A percentile compares a stretch with the other conserved stretches of the same genome.
phyloP scores from a whole-genome alignment of 2,113 vertebrate species.

The Oceanites oceanicus region DNA sequence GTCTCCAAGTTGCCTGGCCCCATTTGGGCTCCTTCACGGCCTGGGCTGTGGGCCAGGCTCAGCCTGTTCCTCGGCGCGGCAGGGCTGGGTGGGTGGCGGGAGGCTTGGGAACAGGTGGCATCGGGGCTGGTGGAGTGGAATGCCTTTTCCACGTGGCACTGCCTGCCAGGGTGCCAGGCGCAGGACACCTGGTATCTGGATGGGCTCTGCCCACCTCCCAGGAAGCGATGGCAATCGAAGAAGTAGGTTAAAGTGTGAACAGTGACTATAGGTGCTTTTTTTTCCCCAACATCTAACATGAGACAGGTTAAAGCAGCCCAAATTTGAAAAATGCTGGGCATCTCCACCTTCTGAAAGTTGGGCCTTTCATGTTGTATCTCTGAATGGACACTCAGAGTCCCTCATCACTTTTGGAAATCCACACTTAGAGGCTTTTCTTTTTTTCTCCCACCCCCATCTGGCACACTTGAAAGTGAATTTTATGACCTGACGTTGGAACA shows the following conservation, averaged over 20 bases:
- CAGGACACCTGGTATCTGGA: neutral
- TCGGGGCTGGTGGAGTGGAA: neutral
- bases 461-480: neutral
- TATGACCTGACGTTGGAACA: conserved; percentile 4
- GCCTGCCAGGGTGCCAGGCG: neutral
- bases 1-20: neutral
- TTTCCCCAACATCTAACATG: neutral
- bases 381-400: neutral
- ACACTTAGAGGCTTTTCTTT: neutral
- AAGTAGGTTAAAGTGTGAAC: conserved; percentile 2
- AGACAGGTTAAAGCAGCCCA: neutral
- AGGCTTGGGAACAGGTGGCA: conserved; percentile 26
- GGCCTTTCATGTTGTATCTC: neutral
- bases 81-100: neutral
- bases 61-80: neutral
- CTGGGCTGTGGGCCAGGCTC: conserved; percentile 26
- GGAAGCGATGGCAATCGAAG: neutral
- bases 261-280: neutral
- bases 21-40: neutral
- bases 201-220: neutral
- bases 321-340: neutral
- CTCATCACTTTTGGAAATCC: neutral
- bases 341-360: neutral
- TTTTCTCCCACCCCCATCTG: neutral
- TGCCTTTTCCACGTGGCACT: neutral